Conservation (phyloP, 2,797 vertebrate species). For the Hoplostethus mediterraneus region DNA sequence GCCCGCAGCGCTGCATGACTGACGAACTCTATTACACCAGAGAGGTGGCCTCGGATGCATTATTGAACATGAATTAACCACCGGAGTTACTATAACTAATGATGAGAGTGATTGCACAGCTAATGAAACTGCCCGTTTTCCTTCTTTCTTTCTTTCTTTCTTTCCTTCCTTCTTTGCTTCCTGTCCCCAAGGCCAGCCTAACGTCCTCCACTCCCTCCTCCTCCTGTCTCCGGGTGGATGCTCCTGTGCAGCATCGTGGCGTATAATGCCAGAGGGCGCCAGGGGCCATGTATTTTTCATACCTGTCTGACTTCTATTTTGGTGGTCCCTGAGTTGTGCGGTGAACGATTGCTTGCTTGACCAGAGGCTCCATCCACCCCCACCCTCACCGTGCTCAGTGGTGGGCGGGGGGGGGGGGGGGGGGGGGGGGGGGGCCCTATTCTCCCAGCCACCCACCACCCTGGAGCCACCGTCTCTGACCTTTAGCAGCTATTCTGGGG, state of each 20-base stretch:
- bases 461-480: slow-evolving; percentile 34
- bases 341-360: slow-evolving; percentile 58
- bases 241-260: slow-evolving; percentile 19
- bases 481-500: slow-evolving; percentile 31
- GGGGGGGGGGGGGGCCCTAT: neutral
- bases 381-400: slow-evolving; percentile 29
- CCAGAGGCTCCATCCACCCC: slow-evolving; percentile 51
- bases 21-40: slow-evolving; percentile 61
- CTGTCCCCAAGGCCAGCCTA: slow-evolving; percentile 23
- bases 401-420: slow-evolving; percentile 9
- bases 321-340: slow-evolving; percentile 42
- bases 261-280: slow-evolving; percentile 34
- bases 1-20: slow-evolving; percentile 48
- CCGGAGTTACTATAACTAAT: slow-evolving; percentile 60
- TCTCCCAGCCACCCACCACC: slow-evolving; percentile 28
- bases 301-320: slow-evolving; percentile 60
- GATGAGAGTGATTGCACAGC: slow-evolving; percentile 63
- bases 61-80: slow-evolving; percentile 70
- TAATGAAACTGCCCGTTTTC: slow-evolving; percentile 58
- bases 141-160: neutral
- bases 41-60: slow-evolving; percentile 66
- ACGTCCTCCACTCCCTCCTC: slow-evolving; percentile 17
- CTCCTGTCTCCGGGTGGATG: slow-evolving; percentile 29
- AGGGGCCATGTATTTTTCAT: slow-evolving; percentile 61
- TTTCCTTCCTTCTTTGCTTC: slow-evolving; percentile 14